Conservation (phyloP, 1,140 invertebrate species). For the Bombus balteatus region DNA sequence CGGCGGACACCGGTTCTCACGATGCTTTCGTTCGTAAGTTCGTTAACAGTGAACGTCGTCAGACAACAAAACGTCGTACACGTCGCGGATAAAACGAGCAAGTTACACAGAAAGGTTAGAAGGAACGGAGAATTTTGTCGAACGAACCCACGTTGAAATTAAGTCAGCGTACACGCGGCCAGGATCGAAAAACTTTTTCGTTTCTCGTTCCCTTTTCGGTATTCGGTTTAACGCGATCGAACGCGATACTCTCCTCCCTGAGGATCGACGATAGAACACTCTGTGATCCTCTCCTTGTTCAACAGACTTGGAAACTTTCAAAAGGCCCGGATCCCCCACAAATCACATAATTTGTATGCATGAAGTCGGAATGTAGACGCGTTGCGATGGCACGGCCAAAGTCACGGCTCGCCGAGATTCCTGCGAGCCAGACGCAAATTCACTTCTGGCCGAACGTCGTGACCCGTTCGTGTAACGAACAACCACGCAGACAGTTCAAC, state of each 20-base stretch:
- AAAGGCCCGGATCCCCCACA: conserved; percentile 31
- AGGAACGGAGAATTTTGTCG: neutral
- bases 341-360: conserved; percentile 61
- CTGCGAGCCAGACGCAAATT: conserved; percentile 52
- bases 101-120: neutral
- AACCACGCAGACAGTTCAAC: conserved; percentile 13
- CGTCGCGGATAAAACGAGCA: neutral
- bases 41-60: neutral
- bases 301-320: conserved; percentile 41
- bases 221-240: conserved; percentile 27
- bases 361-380: conserved; percentile 53
- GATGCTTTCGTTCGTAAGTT: conserved; percentile 1
- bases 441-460: neutral
- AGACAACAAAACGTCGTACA: neutral
- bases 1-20: neutral
- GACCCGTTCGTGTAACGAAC: conserved; percentile 43
- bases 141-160: neutral
- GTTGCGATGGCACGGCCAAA: conserved; percentile 29
- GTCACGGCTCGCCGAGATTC: conserved; percentile 51
- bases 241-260: neutral
- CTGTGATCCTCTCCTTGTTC: neutral
- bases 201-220: neutral
- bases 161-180: neutral
- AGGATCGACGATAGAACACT: neutral
- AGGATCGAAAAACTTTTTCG: conserved; percentile 22